Base-by-base conservation (phyloP, 2,888 invertebrate genomes). In the Nephrotoma flavescens region DNA sequence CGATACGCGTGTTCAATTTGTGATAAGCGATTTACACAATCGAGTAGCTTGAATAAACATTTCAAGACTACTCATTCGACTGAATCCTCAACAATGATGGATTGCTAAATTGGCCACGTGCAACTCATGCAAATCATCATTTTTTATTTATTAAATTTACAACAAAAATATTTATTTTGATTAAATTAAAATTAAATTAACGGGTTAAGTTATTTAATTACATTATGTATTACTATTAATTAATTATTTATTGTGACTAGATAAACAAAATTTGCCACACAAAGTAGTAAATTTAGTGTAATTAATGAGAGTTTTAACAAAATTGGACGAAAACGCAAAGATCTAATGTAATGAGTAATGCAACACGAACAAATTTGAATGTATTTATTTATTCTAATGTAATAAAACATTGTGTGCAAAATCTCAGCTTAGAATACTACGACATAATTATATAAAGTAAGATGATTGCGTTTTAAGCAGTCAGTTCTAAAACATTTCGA, bases 11-110 rank as follows among this genome's bases (percentile, higher is more conserved):
- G 84, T 15, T 84, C 84, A 42, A 84, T 42, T 41, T 84, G 84
- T 84, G 84, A 84, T 42, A 84, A 84, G 9, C 42, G 84, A 42
- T 84, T 84, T 84, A 84, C 84, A 84, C 84, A 84, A 42, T 84
- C 84, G 84, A 84, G 84, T 15, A 84, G 84, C 6, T 42, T 84
- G 42, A 84, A 84, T 84, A 84, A 84, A 84, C 84, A 84, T 84
- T 84, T 84, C 42, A 41, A 42, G 84, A 84, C 84, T 7, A 84
- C 84, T 42, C 84, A 84, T 84, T 84, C 84, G 84, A 42, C 84
- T 84, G 71, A 71, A 71, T 71, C 71, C 31, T 31, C 71, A 84
- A 4, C 84, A 42, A 84, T 42, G 84, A 42, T 84, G 84, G 42
- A 84, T 15, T 84, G 84, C 19, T 84, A 71, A 57, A 6, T 57